Evolutionary conservation across 2,797 vertebrate genomes (phyloP).

Genomic region (Mionectes olivaceus): DNA sequence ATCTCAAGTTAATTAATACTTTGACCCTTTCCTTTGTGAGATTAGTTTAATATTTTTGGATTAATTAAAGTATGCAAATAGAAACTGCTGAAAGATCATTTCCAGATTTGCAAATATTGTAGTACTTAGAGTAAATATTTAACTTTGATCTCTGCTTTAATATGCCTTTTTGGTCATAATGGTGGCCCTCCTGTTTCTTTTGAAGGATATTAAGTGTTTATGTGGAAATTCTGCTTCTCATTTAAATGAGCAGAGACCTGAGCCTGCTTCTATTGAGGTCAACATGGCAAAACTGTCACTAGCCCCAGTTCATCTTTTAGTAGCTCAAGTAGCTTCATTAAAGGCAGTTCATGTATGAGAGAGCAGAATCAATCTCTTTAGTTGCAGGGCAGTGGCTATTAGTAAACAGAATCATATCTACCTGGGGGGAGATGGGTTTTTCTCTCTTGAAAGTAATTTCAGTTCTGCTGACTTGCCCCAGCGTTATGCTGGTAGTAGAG

Average conservation of each 20-base stretch:
- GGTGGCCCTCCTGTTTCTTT: neutral
- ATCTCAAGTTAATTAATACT: constrained; percentile 67
- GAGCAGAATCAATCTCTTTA: neutral
- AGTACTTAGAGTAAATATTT: constrained; percentile 30
- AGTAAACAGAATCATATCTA: neutral
- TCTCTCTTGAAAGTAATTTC: neutral
- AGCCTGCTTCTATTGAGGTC: neutral
- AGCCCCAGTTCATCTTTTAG: neutral
- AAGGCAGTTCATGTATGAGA: neutral
- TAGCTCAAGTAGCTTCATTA: neutral
- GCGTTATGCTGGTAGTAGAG: rapidly evolving
- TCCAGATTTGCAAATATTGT: constrained; percentile 45
- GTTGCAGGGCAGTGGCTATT: neutral
- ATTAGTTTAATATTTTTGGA: constrained; percentile 69
- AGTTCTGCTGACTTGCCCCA: neutral
- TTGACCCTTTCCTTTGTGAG: constrained; percentile 77
- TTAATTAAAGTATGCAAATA: constrained; percentile 73
- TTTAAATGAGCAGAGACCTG: neutral
- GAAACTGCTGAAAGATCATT: constrained; percentile 40
- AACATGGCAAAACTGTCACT: neutral
- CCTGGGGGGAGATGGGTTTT: neutral
- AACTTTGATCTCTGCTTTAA: constrained; percentile 48
- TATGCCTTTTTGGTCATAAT: constrained; percentile 1
- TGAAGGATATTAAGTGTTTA: neutral
- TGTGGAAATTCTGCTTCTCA: neutral